Evolutionary conservation across 2,888 invertebrate species (phyloP), one percentile per base, ranked within the genome.

Genomic region (Drosophila leonis): DNA sequence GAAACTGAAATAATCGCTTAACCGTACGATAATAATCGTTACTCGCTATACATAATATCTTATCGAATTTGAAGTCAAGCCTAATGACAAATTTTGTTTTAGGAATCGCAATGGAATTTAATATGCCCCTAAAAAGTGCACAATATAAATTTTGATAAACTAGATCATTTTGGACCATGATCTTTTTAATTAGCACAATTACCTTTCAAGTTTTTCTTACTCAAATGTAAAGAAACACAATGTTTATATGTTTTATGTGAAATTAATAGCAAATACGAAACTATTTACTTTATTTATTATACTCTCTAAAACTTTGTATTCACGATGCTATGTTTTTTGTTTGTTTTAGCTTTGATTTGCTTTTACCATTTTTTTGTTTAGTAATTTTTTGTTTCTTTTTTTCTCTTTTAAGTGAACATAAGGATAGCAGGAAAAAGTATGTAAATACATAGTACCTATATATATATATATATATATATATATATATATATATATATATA

Each of bases 181-280:
- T 18, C 5, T 18, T 20, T 13, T 13, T 5, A 20, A 20, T 42
- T 13, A 24, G 4, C 1, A 1, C 15, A 7, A 15, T 5, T 7
- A 1, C 6, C 13, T 15, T 9, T 15, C 12, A n/a, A n/a, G 10
- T n/a, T 10, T 8, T 46, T 31, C 12, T 4, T 2, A 1, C 6
- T 31, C 18, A 15, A 15, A 27, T 29, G 15, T n/a, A 33, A 20
- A 8, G 8, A 67, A 73, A 64, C 57, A 72, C 55, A 57, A 52
- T n/a, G 18, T 41, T n/a, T n/a, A n/a, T 18, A 24, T 48, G 9
- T 52, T 80, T 80, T 82, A 75, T 89, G 86, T 89, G 80, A 89
- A 90, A 82, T 90, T 81, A 83, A 82, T 89, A 91, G 90, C 90
- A 90, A 92, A 86, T 91, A 88, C 79, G 90, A 88, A 88, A 90